These are phyloP conservation scores for Rhea pennata DNA, from an alignment of 2,113 vertebrate species.

Conservation along the genomic window DNA sequence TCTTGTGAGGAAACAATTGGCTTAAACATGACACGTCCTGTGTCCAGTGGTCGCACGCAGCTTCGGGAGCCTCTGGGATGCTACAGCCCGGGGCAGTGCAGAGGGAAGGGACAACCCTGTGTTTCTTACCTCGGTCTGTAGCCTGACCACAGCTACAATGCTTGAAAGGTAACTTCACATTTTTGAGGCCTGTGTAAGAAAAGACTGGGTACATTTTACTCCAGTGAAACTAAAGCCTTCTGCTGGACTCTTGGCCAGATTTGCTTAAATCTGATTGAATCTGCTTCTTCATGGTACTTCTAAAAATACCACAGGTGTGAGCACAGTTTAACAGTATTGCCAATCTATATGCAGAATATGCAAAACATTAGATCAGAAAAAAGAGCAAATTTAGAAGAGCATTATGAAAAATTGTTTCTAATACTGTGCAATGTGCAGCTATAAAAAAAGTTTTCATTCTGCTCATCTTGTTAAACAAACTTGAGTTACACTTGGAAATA, in stretches of 20 bases:
- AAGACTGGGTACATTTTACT: neutral
- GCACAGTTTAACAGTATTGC: neutral
- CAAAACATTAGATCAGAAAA: neutral
- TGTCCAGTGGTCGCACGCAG: neutral
- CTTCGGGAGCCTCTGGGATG: neutral
- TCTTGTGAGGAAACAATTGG: slow-evolving; percentile 48
- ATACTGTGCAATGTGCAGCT: neutral
- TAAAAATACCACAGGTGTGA: neutral
- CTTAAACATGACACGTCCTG: slow-evolving; percentile 7
- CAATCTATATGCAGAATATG: neutral
- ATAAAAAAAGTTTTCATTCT: neutral
- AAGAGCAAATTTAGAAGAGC: neutral
- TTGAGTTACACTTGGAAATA: neutral
- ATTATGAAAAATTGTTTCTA: slow-evolving; percentile 4
- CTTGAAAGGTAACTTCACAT: neutral
- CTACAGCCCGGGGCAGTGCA: neutral
- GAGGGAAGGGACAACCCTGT: neutral
- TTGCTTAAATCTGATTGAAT: neutral
- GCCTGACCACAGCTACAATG: neutral
- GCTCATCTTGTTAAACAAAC: neutral
- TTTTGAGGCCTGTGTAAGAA: neutral
- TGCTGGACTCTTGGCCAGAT: neutral
- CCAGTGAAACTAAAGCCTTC: neutral
- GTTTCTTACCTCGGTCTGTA: slow-evolving; percentile 41
- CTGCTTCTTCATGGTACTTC: neutral